Base-by-base conservation (phyloP, 1,140 invertebrate species). In the Listronotus oregonensis region DNA sequence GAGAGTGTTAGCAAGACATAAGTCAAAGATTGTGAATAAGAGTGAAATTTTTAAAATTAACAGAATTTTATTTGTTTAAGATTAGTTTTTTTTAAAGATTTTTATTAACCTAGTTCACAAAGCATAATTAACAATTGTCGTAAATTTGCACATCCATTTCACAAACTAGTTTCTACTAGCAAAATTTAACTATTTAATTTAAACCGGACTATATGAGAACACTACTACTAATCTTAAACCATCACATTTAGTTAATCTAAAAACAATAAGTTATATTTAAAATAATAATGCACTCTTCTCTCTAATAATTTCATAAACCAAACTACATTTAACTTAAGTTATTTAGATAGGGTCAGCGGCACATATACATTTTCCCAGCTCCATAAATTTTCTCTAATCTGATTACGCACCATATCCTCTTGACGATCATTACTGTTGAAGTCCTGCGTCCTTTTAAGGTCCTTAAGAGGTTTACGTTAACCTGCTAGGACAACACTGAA, bases 381-480 rank as follows among this genome's bases (percentile, higher is more conserved):
- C 46, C 61, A 64, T 64, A 64, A 64, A 64, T 56, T 56, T 55
- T 32, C 52, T 15, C 27, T 64, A 64, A 64, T 64, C 61, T 56
- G 61, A 64, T 64, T 64, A 64, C 51, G 61, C 61, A 64, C 61
- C 61, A 56, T 56, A 43, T 64, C 42, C 61, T 42, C 50, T 44
- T 56, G 52, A 54, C 52, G 34, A 64, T 64, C 52, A 64, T 64
- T 64, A 49, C 52, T 14, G 43, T 46, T 39, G 61, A 64, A 34
- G 61, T 50, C 61, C 44, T 43, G 50, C 44, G 50, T 56, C 52
- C 61, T 64, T 64, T 64, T 56, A 64, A 56, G 61, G 43, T 18
- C 52, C 34, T 40, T 64, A 64, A 64, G 61, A 64, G 61, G 61
- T 64, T 64, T 64, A 64, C 37, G 52, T 61, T 64, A 64, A 64